Evolutionary conservation across 1,140 invertebrate genomes (phyloP).

Genomic region (Argopecten irradians): DNA sequence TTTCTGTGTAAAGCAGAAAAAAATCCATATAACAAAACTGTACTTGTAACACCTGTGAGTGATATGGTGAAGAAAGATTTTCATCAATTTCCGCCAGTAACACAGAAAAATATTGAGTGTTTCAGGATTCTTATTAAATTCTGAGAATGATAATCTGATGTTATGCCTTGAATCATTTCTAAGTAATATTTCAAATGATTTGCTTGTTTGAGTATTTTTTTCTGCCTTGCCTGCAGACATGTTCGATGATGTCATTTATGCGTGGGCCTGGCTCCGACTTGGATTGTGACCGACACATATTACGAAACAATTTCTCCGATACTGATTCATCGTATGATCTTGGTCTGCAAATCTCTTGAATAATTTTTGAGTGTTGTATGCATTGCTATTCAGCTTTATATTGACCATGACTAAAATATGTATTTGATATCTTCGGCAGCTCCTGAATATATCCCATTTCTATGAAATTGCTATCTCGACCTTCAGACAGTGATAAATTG

Average conservation of each 20-base stretch:
- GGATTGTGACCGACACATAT: neutral
- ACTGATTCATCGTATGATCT: neutral
- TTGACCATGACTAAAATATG: neutral
- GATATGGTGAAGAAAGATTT: neutral
- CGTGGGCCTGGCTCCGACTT: neutral
- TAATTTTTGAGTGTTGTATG: neutral
- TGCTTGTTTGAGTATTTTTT: neutral
- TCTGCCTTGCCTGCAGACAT: neutral
- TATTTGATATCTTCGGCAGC: neutral
- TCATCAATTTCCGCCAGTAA: neutral
- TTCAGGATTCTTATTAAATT: neutral
- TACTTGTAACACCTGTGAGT: too few relatives aligned
- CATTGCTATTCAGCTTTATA: neutral
- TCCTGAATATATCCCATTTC: neutral
- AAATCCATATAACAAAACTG: too few relatives aligned
- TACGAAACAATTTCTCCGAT: neutral
- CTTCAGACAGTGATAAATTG: neutral
- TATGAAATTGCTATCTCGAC: neutral
- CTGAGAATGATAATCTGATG: neutral
- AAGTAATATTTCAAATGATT: neutral
- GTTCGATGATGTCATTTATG: neutral
- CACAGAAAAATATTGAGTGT: neutral
- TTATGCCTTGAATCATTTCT: neutral
- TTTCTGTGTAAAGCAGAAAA: too few relatives aligned
- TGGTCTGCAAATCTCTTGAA: neutral